A percentile compares a stretch with the other conserved stretches of the same genome.
These are phyloP conservation scores for Mesocentrotus franciscanus DNA, from an alignment of 53 echinoderm and acorn worm species.

Conservation along the genomic window DNA sequence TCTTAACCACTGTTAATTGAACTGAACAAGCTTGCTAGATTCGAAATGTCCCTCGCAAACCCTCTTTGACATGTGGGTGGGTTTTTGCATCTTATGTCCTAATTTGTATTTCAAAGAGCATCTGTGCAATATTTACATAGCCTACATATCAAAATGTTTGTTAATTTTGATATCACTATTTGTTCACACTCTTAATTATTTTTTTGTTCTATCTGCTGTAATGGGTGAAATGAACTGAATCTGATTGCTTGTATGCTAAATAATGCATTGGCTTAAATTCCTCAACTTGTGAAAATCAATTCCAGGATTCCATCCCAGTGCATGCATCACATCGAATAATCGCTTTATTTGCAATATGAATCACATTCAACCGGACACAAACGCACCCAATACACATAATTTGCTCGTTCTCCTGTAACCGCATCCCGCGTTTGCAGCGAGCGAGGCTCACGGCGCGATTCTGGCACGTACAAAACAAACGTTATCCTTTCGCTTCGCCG, in stretches of 20 bases:
- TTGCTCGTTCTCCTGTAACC: neutral
- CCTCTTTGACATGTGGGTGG: no score
- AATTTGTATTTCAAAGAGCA: neutral
- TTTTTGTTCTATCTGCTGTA: neutral
- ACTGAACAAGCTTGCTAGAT: no score
- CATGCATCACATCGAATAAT: slow-evolving; percentile 1
- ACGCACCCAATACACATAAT: slow-evolving; percentile 21
- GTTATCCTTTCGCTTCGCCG: slow-evolving; percentile 12
- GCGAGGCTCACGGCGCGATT: slow-evolving; percentile 3
- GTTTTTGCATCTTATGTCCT: neutral
- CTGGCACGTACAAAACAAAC: slow-evolving; percentile 22
- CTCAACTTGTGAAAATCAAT: slow-evolving; percentile 47
- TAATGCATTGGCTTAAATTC: neutral
- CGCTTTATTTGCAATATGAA: slow-evolving; percentile 25
- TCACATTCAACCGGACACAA: neutral
- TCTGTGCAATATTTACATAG: no score
- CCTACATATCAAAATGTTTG: neutral
- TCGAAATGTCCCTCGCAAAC: no score
- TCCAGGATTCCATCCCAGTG: neutral
- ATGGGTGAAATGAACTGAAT: neutral
- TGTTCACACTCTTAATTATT: neutral
- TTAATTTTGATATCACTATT: neutral
- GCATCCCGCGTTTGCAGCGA: neutral
- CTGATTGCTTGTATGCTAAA: neutral
- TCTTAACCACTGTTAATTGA: neutral